Base-by-base conservation (phyloP, 2,888 invertebrate genomes). In the Labia minor region DNA sequence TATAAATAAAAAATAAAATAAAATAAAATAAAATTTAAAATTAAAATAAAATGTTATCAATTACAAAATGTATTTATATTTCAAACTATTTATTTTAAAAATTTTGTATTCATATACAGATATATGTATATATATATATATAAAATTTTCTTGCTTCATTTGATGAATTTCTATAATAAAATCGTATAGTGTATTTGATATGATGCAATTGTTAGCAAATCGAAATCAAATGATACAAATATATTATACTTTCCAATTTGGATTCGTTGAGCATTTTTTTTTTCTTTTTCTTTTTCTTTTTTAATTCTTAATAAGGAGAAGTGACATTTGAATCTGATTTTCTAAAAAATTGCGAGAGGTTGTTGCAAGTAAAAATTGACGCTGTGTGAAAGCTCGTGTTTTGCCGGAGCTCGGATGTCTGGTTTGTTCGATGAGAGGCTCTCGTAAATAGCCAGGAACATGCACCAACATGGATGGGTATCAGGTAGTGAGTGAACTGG, bases 351-450 rank as follows among this genome's bases (percentile, higher is more conserved):
- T 49, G 16, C 14, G 14, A 26, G 26, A 26, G 26, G 26, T 26
- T 26, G 26, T 26, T 26, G 26, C 26, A 49, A 49, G 16, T n/a
- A 49, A 49, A 49, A 49, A 49, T 49, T n/a, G 49, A 49, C 14
- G 49, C 49, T 49, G 49, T 49, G 49, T 49, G 49, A 49, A 49
- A 49, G 49, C 49, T 49, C 49, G 49, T 49, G 49, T 49, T 16
- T n/a, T n/a, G 49, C 49, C 14, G n/a, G 16, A 49, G 16, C 49
- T 49, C 49, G 49, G 49, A n/a, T 16, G 49, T 49, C 49, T 49
- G 49, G 49, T 49, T 49, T 49, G 49, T 16, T 49, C 8, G 8
- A 3, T 2, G 16, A 10, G 49, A 49, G 49, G 49, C 16, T n/a
- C 49, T 49, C 49, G 49, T 49, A 49, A 49, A 49, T 49, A 2